Evolutionary conservation across 2,888 invertebrate genomes (phyloP).

Genomic region (Erebia epiphron): DNA sequence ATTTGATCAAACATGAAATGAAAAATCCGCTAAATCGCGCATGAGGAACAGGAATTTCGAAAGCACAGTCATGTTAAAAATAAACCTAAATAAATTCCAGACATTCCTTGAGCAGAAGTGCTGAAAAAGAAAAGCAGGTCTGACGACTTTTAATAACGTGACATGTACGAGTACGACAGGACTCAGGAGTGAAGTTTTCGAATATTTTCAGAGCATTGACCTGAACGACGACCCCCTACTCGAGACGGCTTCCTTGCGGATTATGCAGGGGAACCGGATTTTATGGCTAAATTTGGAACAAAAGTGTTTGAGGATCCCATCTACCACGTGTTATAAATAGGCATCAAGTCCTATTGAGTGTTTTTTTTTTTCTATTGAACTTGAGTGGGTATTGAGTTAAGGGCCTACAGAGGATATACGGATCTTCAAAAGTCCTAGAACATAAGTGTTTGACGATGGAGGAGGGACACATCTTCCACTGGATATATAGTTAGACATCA

Average conservation of each 20-base stretch:
- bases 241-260: constrained; percentile 49
- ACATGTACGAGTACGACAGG: constrained; percentile 13
- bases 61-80: not conserved
- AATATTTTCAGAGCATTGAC: constrained; percentile 48
- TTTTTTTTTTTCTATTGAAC: not conserved
- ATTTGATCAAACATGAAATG: not conserved
- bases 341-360: constrained; percentile 7
- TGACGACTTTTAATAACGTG: constrained; percentile 27
- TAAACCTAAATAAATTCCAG: constrained; percentile 9
- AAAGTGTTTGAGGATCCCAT: constrained; percentile 25
- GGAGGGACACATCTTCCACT: not conserved
- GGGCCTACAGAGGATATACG: not conserved
- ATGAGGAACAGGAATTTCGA: not conserved
- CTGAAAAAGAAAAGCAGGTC: constrained; percentile 21
- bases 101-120: constrained; percentile 1
- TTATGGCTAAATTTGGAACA: constrained; percentile 42
- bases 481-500: not conserved
- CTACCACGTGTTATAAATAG: constrained; percentile 14
- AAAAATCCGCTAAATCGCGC: not conserved
- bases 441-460: not conserved
- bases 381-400: not conserved
- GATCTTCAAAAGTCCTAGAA: not conserved
- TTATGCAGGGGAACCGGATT: constrained; percentile 46
- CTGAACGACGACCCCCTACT: constrained; percentile 47
- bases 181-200: constrained; percentile 36